Evolutionary conservation across 2,888 invertebrate genomes (phyloP), one percentile per base, ranked within the genome.

Genomic region (Caenorhabditis sulstoni): DNA sequence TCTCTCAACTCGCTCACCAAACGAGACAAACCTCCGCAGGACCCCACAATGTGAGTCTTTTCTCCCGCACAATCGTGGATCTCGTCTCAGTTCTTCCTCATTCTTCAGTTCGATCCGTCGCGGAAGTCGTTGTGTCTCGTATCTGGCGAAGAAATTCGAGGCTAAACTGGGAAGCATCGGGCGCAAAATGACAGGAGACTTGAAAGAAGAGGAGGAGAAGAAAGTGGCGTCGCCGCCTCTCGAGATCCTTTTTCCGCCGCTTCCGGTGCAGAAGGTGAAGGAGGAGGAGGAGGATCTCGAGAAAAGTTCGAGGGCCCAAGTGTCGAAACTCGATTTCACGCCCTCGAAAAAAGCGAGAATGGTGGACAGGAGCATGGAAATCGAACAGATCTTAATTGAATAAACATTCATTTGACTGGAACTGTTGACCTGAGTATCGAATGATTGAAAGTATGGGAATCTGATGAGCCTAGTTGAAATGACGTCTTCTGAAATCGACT

Each of bases 31-130:
- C 37, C 16, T 1, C n/a, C 18, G 8, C 64, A 18, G 37, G 20
- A 44, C 16, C 47, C 45, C 29, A 29, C 29, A 29, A 59, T 45
- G 59, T 59, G 14, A 12, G 59, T 44, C 59, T 1, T 1, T 29
- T 12, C 23, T n/a, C 9, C 14, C 22, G 9, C 5, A 39, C 12
- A 16, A 2, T 16, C 16, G 9, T 1, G 18, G 39, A 49, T 57
- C 35, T 62, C 71, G 23, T 62, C 71, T 62, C 62, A 73, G 73
- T 23, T 64, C 58, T 58, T 64, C 61, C 47, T 16, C 57, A 1
- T 52, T 73, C 64, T 73, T 37, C 50, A 73, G 73, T 39, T 78
- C 78, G 7, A 55, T 78, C 49, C 78, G 78, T 50, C 78, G 55
- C 1, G 71, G 78, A 35, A 39, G 35, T 8, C 59, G 44, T 23